A percentile compares a stretch with the other conserved stretches of the same genome.
phyloP scores from a whole-genome alignment of 2,888 invertebrate genomes.

The Plebejus melissa region DNA sequence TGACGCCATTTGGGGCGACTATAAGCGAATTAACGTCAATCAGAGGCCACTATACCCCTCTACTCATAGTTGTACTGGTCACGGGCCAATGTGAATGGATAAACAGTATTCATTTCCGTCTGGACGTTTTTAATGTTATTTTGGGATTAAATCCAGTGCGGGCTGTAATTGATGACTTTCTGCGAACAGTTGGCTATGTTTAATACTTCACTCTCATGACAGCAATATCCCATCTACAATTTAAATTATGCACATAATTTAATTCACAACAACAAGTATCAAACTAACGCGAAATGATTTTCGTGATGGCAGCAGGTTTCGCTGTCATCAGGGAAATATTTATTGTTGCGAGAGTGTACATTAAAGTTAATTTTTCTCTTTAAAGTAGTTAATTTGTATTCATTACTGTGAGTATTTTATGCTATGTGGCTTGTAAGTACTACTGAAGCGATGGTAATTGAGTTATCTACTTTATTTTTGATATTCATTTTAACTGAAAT shows the following conservation, averaged over 20 bases:
- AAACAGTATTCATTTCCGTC: neutral
- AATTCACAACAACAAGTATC: conserved; percentile 6
- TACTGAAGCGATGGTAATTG: too few species aligned
- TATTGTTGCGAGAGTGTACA: neutral
- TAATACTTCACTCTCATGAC: conserved; percentile 6
- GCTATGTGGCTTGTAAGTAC: too few species aligned
- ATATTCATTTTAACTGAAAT: too few species aligned
- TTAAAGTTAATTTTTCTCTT: neutral
- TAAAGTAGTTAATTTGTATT: neutral
- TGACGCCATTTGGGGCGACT: too few species aligned
- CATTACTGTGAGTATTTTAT: neutral
- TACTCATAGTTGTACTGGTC: neutral
- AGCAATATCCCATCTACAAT: conserved; percentile 31
- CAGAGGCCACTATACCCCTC: too few species aligned
- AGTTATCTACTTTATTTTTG: too few species aligned
- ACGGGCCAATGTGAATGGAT: neutral
- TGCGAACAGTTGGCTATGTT: neutral
- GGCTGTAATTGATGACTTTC: neutral
- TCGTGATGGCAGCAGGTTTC: conserved; percentile 1
- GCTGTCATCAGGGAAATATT: conserved; percentile 1
- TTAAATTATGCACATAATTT: conserved; percentile 35
- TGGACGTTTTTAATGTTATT: neutral
- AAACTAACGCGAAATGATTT: conserved; percentile 7
- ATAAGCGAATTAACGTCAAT: too few species aligned
- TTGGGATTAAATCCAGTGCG: neutral